A percentile compares a stretch with the other conserved stretches of the same genome.
Evolutionary conservation across 2,888 invertebrate species (phyloP).

Genomic region (Thalpophila matura): DNA sequence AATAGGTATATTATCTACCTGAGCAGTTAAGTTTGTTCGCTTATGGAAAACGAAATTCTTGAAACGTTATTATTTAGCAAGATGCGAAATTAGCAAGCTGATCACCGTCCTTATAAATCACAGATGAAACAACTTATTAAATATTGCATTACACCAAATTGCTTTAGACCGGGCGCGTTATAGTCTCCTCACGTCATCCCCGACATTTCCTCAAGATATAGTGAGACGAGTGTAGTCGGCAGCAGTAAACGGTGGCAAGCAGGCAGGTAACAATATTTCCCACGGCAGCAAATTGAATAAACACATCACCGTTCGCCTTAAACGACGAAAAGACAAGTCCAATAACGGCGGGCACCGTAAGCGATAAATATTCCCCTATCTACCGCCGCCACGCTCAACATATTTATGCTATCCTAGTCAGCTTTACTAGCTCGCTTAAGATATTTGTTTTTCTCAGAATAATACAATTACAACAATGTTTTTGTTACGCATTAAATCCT

Average conservation of each 20-base stretch:
- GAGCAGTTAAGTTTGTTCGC: too few relatives aligned
- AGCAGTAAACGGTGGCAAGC: slow-evolving; percentile 76
- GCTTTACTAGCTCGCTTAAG: slow-evolving; percentile 72
- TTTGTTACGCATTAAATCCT: slow-evolving; percentile 46
- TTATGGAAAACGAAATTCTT: too few relatives aligned
- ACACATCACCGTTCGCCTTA: slow-evolving; percentile 87
- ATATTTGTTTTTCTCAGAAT: slow-evolving; percentile 71
- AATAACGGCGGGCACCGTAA: slow-evolving; percentile 81
- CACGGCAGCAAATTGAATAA: slow-evolving; percentile 88
- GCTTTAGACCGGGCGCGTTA: neutral
- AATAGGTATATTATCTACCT: too few relatives aligned
- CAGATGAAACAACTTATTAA: too few relatives aligned
- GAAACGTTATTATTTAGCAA: too few relatives aligned
- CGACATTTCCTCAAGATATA: slow-evolving; percentile 51
- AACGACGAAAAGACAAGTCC: slow-evolving; percentile 88
- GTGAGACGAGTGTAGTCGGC: slow-evolving; percentile 66
- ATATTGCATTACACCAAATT: neutral
- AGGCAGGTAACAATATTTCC: slow-evolving; percentile 86
- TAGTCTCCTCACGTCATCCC: neutral
- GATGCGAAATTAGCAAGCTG: too few relatives aligned
- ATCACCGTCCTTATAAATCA: too few relatives aligned
- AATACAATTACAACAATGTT: slow-evolving; percentile 59
- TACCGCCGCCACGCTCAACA: slow-evolving; percentile 73
- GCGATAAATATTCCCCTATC: slow-evolving; percentile 86
- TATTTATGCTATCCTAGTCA: slow-evolving; percentile 79